Percentiles rank a stretch among this genome's conserved stretches.
Evolutionary conservation across 2,888 invertebrate genomes (phyloP).

Genomic region (Torymus aiolomorphi): DNA sequence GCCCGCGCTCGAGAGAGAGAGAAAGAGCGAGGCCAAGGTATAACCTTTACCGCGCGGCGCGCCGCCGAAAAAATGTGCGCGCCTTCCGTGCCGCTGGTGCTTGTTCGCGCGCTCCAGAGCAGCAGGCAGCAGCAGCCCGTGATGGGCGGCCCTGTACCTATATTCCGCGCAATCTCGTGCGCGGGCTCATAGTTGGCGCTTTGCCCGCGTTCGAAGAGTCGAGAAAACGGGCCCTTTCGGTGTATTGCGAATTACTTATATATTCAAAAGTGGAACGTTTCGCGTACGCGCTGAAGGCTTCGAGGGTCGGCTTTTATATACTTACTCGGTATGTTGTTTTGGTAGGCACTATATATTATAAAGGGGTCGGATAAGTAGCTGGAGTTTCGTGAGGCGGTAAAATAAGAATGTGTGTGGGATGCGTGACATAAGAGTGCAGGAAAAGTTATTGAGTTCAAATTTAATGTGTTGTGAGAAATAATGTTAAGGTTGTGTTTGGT

Average conservation of each 20-base stretch:
- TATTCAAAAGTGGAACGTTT: neutral
- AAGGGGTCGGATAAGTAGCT: no score
- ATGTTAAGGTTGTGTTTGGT: no score
- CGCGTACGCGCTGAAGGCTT: no score
- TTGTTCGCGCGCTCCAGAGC: neutral
- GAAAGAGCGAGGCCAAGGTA: conserved; percentile 41
- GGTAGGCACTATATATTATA: no score
- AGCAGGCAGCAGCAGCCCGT: neutral
- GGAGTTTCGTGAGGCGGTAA: no score
- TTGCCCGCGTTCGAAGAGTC: conserved; percentile 47
- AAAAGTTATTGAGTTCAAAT: no score
- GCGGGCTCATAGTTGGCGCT: conserved; percentile 23
- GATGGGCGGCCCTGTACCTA: conserved; percentile 17
- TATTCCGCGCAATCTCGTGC: neutral
- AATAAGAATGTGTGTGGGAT: no score
- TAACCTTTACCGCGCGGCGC: conserved; percentile 27
- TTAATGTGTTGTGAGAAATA: no score
- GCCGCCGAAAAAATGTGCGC: conserved; percentile 11
- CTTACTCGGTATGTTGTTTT: no score
- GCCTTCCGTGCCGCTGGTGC: no score
- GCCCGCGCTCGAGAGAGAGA: conserved; percentile 25
- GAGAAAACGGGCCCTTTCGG: conserved; percentile 29
- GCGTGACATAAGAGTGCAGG: no score
- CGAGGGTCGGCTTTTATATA: no score
- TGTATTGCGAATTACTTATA: neutral